Evolutionary conservation across 2,797 vertebrate genomes (phyloP).

Genomic region (Bufotes viridis): DNA sequence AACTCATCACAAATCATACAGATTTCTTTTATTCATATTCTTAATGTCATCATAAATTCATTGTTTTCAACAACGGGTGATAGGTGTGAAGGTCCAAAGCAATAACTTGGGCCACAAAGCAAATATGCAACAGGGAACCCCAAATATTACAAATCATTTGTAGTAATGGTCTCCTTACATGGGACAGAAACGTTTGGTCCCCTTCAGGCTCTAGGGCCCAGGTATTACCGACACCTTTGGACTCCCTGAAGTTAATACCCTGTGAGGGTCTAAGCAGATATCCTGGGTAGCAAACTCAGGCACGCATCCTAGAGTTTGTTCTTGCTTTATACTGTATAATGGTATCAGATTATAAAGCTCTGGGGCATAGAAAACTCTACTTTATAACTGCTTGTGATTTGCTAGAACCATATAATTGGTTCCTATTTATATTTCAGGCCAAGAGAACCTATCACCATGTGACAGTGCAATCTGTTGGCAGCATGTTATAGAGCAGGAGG

Average conservation of each 20-base stretch:
- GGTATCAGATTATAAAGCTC: not conserved
- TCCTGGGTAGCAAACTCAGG: not conserved
- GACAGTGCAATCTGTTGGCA: too few relatives aligned
- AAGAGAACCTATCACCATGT: too few relatives aligned
- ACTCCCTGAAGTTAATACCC: not conserved
- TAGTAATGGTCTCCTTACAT: not conserved
- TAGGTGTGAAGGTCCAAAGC: not conserved
- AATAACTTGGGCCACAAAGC: not conserved
- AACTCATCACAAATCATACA: constrained; percentile 42
- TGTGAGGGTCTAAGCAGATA: not conserved
- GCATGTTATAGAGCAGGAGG: too few relatives aligned
- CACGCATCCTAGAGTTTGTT: not conserved
- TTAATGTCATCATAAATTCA: constrained; percentile 22
- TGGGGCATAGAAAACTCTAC: too few relatives aligned
- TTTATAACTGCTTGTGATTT: not conserved
- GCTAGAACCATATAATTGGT: not conserved
- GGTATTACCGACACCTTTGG: too few relatives aligned
- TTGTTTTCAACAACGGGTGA: not conserved
- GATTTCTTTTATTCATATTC: constrained; percentile 24
- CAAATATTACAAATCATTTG: not conserved
- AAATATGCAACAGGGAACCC: not conserved
- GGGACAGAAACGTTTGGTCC: not conserved
- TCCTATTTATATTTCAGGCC: too few relatives aligned
- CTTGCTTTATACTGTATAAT: not conserved
- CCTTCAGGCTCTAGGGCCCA: not conserved